Percentiles rank a stretch among this genome's conserved stretches.
These are phyloP conservation scores for Gnatocerus cornutus DNA, from an alignment of 2,888 invertebrate species.

Conservation along the genomic window DNA sequence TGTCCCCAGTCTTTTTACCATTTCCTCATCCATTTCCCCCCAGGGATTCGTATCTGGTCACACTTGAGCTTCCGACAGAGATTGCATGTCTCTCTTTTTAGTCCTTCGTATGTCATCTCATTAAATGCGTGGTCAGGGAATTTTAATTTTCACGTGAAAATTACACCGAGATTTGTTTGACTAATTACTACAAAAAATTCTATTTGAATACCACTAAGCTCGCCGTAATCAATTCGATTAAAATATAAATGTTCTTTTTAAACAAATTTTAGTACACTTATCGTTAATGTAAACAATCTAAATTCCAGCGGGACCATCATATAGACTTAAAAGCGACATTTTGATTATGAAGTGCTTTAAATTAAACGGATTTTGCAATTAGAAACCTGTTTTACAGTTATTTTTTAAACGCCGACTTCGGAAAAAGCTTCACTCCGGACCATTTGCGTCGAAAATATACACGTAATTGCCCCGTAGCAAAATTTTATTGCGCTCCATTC, in stretches of 20 bases:
- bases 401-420: constrained; percentile 23
- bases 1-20: constrained; percentile 36
- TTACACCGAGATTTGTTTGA: constrained; percentile 30
- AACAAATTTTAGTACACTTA: constrained; percentile 41
- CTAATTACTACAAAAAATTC: constrained; percentile 36
- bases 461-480: constrained; percentile 41
- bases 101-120: constrained; percentile 14
- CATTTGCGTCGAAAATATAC: constrained; percentile 40
- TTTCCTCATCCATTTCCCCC: constrained; percentile 37
- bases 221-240: constrained; percentile 36
- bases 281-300: constrained; percentile 43
- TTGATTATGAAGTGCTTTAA: constrained; percentile 38
- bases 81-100: constrained; percentile 32
- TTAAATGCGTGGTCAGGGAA: constrained; percentile 34
- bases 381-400: constrained; percentile 46
- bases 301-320: constrained; percentile 41
- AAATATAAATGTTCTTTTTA: constrained; percentile 45
- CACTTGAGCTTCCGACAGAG: constrained; percentile 39
- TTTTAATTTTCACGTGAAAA: constrained; percentile 36
- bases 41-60: constrained; percentile 43
- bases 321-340: constrained; percentile 32
- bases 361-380: constrained; percentile 46
- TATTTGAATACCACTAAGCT: constrained; percentile 20
- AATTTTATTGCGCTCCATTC: constrained; percentile 33
- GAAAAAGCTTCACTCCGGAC: constrained; percentile 16